Percentiles rank a stretch among this genome's conserved stretches.
Evolutionary conservation across 1,140 invertebrate genomes (phyloP).

Genomic region (Holcopasites calliopsidis): DNA sequence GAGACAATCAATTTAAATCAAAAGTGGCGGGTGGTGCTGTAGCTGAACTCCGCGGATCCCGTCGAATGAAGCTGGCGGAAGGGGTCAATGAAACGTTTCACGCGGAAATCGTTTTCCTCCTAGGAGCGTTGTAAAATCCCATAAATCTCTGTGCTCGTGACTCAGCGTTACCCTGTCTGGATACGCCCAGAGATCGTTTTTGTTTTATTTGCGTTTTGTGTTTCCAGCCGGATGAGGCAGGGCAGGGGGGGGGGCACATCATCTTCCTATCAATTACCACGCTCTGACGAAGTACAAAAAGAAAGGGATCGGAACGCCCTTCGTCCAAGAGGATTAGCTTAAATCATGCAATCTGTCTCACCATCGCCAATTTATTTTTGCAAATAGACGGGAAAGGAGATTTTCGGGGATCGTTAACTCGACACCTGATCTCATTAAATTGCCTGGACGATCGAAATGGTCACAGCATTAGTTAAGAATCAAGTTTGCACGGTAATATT

Average conservation of each 20-base stretch:
- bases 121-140: constrained; percentile 29
- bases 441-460: too few relatives aligned
- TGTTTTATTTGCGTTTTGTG: constrained; percentile 12
- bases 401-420: too few relatives aligned
- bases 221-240: background rate
- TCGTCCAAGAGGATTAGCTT: background rate
- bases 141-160: constrained; percentile 33
- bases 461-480: too few relatives aligned
- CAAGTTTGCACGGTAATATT: too few relatives aligned
- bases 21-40: background rate
- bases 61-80: background rate
- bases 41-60: background rate
- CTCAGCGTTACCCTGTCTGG: constrained; percentile 19
- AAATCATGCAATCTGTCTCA: background rate
- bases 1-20: constrained; percentile 10
- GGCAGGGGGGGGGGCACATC: background rate
- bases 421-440: too few relatives aligned
- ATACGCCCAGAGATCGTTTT: constrained; percentile 30
- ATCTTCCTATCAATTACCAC: constrained; percentile 30
- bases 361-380: too few relatives aligned
- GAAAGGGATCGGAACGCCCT: background rate
- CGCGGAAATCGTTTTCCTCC: constrained; percentile 17
- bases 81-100: constrained; percentile 21
- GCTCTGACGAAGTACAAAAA: background rate
- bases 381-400: too few relatives aligned